These are phyloP conservation scores for Drosophila lowei DNA, from an alignment of 1,140 invertebrate species.

Conservation along the genomic window DNA sequence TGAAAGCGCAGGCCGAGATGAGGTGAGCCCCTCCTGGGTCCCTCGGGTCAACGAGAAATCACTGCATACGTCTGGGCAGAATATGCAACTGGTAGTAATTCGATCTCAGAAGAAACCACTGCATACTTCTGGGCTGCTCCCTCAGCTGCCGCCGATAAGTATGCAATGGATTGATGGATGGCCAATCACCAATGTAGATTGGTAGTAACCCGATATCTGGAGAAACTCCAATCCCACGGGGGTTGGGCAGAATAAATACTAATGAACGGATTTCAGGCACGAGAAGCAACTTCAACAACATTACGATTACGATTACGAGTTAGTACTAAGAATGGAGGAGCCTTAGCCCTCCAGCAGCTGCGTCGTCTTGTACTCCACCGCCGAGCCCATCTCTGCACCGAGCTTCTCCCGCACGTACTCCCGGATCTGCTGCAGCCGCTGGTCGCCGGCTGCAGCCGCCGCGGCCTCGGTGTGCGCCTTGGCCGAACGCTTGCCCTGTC, in stretches of 20 bases:
- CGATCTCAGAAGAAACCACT: too few species aligned
- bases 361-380: conserved; percentile 77
- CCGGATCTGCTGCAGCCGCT: conserved; percentile 69
- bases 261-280: conserved; percentile 44
- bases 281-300: conserved; percentile 32
- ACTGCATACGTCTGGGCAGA: conserved; percentile 12
- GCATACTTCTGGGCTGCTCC: neutral
- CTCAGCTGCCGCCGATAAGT: too few species aligned
- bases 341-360: conserved; percentile 66
- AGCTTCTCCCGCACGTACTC: conserved; percentile 75
- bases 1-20: conserved; percentile 23
- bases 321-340: neutral
- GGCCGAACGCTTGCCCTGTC: conserved; percentile 55
- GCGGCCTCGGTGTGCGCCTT: conserved; percentile 22
- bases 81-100: neutral
- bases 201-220: too few species aligned
- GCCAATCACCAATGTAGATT: neutral
- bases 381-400: conserved; percentile 74
- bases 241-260: conserved; percentile 35
- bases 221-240: conserved; percentile 1
- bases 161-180: neutral
- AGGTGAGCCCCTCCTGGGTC: too few species aligned
- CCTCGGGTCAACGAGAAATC: too few species aligned
- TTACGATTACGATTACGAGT: conserved; percentile 23
- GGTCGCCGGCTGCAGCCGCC: conserved; percentile 13